phyloP scores from a whole-genome alignment of 2,113 vertebrate species.

The Nanger granti region DNA sequence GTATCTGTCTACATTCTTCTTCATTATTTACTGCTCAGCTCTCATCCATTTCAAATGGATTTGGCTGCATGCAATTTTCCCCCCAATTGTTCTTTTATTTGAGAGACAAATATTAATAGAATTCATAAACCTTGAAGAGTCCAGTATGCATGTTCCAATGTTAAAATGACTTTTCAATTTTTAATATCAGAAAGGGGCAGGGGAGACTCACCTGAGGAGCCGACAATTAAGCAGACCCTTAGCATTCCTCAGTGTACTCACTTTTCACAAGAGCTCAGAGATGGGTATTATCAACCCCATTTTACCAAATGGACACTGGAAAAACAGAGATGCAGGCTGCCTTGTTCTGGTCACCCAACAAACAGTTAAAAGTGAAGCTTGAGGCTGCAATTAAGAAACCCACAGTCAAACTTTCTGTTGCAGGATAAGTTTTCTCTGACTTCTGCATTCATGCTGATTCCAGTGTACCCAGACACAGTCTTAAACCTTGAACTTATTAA shows the following conservation, averaged over 20 bases:
- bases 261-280: neutral
- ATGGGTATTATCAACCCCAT: neutral
- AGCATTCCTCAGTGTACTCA: neutral
- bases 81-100: slow-evolving; percentile 64
- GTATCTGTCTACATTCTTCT: slow-evolving; percentile 63
- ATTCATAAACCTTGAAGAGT: slow-evolving; percentile 50
- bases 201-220: neutral
- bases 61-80: slow-evolving; percentile 42
- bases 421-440: neutral
- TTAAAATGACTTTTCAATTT: slow-evolving; percentile 57
- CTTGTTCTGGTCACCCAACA: neutral
- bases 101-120: slow-evolving; percentile 64
- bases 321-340: neutral
- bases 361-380: neutral
- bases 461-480: neutral
- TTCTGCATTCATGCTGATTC: neutral
- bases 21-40: slow-evolving; percentile 64
- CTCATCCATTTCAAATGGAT: slow-evolving; percentile 60
- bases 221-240: neutral
- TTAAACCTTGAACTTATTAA: neutral
- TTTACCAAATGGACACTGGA: neutral
- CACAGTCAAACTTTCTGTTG: neutral
- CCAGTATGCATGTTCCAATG: neutral
- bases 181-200: neutral
- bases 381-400: neutral